Base-by-base conservation (phyloP, 2,797 vertebrate species). In the Rhinella marina region DNA sequence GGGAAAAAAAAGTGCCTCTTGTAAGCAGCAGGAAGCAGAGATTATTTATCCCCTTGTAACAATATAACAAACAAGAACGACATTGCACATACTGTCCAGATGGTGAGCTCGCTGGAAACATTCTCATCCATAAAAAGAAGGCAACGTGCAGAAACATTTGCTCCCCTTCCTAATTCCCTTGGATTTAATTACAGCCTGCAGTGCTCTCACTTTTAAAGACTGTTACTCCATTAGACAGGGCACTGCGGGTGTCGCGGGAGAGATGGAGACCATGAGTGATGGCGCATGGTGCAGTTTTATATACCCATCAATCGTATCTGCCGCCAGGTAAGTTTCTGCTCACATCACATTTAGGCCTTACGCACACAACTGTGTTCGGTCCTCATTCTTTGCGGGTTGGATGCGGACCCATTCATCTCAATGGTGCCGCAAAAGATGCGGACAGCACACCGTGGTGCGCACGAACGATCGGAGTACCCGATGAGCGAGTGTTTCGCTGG, bases 31-130 rank as follows among this genome's bases (percentile, higher is more conserved):
- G 50, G 84, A 75, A 87, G 83, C 83, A 89, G 81, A 76, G 91
- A 91, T 82, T 89, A 91, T 4, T 84, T 41, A 48, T 81, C 61
- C 85, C 79, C 90, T 88, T 91, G 85, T 91, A 91, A 92, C 87
- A 61, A 64, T 90, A 81, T 59, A 90, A 82, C 2, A 88, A 89
- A 83, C 1, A 88, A 25, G 87, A 90, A 90, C 89, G 81, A 90
- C 82, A 89, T 86, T 90, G 88, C 88, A 91, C 91, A 91, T 90
- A 89, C 88, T 82, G 88, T 88, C 90, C 90, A 92, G 91, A 90
- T 90, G 90, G 89, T 77, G 79, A 84, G 29, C 88, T 81, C 86
- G 90, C 88, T 90, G 82, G 84, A 90, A 87, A 85, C 79, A 87
- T 84, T 91, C 84, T 90, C 87, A 86, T 84, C 86, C 85, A 84